phyloP scores from a whole-genome alignment of 2,888 invertebrate genomes.

The Fragum fragum region DNA sequence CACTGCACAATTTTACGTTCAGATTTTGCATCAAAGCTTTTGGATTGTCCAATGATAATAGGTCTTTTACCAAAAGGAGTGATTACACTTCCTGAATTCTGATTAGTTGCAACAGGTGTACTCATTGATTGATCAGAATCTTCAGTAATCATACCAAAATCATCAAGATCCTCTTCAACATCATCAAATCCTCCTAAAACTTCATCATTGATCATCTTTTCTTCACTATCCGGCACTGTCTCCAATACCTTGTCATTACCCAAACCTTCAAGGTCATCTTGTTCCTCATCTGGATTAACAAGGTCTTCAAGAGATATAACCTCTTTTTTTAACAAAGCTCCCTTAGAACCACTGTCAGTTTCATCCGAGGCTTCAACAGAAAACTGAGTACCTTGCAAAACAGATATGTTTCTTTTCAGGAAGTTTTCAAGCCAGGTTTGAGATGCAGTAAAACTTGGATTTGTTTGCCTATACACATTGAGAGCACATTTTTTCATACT shows the following conservation, averaged over 20 bases:
- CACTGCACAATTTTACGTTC: conserved; percentile 65
- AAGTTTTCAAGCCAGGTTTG: conserved; percentile 64
- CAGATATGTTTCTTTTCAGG: conserved; percentile 55
- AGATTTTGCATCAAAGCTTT: conserved; percentile 61
- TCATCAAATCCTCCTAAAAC: conserved; percentile 41
- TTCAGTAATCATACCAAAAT: conserved; percentile 1
- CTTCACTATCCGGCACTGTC: conserved; percentile 40
- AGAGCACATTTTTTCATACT: conserved; percentile 60
- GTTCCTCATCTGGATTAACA: neutral
- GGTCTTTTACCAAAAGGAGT: conserved; percentile 64
- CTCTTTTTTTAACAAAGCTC: conserved; percentile 45
- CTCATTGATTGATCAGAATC: neutral
- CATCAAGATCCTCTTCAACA: conserved; percentile 41
- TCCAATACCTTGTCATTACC: conserved; percentile 40
- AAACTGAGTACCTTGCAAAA: conserved; percentile 60
- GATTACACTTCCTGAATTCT: conserved; percentile 8
- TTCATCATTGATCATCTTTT: conserved; percentile 46
- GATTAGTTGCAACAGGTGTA: conserved; percentile 10
- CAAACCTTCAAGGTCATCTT: conserved; percentile 19
- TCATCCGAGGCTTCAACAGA: conserved; percentile 21
- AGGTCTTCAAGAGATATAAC: conserved; percentile 26
- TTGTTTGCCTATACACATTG: conserved; percentile 48
- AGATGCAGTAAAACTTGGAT: conserved; percentile 61
- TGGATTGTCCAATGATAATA: conserved; percentile 57
- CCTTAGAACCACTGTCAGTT: neutral